phyloP scores from a whole-genome alignment of 2,113 vertebrate genomes.

The Ciconia boyciana region DNA sequence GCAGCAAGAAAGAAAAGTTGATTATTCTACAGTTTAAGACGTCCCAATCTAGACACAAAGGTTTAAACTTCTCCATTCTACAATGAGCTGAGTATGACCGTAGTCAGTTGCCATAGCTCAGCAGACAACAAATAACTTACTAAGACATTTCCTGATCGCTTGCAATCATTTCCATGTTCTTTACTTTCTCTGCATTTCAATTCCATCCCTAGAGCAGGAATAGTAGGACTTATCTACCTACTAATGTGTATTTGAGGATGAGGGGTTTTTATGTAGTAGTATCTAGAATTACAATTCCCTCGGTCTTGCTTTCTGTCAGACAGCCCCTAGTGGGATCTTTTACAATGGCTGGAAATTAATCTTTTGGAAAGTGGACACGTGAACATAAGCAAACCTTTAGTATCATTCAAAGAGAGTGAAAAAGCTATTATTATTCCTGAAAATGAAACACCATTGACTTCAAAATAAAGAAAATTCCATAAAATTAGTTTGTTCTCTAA shows the following conservation, averaged over 20 bases:
- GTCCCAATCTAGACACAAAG: not conserved
- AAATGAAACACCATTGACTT: not conserved
- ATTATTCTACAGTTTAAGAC: not conserved
- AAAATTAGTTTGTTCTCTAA: not conserved
- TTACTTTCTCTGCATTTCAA: not conserved
- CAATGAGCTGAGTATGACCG: not conserved
- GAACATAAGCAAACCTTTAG: not conserved
- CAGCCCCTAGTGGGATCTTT: not conserved
- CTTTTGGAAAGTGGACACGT: not conserved
- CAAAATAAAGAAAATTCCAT: not conserved
- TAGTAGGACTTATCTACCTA: not conserved
- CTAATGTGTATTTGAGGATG: not conserved
- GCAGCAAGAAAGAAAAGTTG: accelerated
- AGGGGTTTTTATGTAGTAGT: accelerated
- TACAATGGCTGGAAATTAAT: not conserved
- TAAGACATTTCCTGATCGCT: not conserved
- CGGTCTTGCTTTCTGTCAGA: not conserved
- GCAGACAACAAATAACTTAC: not conserved
- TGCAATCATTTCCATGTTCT: not conserved
- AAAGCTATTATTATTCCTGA: not conserved
- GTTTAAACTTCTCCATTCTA: not conserved
- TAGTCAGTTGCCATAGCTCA: not conserved
- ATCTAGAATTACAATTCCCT: not conserved
- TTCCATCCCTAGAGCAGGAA: not conserved
- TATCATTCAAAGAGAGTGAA: not conserved